Evolutionary conservation across 2,888 invertebrate species (phyloP).

Genomic region (Euplexia lucipara): DNA sequence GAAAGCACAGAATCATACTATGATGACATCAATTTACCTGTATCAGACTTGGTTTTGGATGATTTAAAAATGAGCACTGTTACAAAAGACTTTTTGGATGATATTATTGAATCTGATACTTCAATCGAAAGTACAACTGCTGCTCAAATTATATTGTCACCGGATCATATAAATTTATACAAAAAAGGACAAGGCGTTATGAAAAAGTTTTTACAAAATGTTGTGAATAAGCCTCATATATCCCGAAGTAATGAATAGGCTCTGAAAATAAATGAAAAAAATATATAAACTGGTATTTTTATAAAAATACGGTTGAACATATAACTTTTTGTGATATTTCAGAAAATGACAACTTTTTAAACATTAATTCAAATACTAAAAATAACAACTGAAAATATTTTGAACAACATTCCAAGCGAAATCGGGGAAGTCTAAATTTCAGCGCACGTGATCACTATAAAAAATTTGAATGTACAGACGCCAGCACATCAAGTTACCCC

Average conservation of each 20-base stretch:
- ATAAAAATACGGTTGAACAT: constrained; percentile 1
- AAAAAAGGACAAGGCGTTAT: constrained; percentile 74
- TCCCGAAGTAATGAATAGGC: constrained; percentile 43
- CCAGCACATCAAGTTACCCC: no score
- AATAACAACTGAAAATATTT: constrained; percentile 10
- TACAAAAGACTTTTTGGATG: constrained; percentile 84
- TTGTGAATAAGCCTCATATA: constrained; percentile 62
- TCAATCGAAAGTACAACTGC: constrained; percentile 74
- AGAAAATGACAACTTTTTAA: constrained; percentile 39
- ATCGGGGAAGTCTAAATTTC: constrained; percentile 21
- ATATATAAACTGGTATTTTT: constrained; percentile 2
- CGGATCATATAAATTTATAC: constrained; percentile 71
- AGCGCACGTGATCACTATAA: constrained; percentile 8
- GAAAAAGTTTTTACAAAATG: constrained; percentile 78
- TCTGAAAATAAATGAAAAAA: constrained; percentile 6
- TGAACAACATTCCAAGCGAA: constrained; percentile 19
- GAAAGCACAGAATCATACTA: constrained; percentile 80
- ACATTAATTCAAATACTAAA: constrained; percentile 8
- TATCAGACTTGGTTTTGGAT: constrained; percentile 80
- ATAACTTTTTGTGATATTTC: constrained; percentile 36
- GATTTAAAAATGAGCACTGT: constrained; percentile 78
- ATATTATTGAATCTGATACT: constrained; percentile 83
- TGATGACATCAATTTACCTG: constrained; percentile 73
- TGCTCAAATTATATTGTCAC: constrained; percentile 65
- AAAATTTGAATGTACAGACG: constrained; percentile 7